Evolutionary conservation across 2,888 invertebrate genomes (phyloP).

Genomic region (Monoplex corrugatus): DNA sequence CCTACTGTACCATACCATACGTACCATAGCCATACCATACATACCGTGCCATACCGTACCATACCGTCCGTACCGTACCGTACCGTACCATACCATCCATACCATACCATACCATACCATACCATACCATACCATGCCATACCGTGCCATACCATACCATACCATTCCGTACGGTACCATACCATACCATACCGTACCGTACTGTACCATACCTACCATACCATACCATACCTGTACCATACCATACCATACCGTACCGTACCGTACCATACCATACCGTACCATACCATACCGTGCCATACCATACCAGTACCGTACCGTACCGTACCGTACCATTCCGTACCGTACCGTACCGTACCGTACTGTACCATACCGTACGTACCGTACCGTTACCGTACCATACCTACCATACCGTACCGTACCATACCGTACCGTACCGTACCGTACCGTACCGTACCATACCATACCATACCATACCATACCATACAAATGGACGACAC

Average conservation of each 20-base stretch:
- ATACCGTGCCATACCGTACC: slow-evolving; percentile 30
- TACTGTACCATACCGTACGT: too few relatives aligned
- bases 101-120: slow-evolving; percentile 31
- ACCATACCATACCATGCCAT: slow-evolving; percentile 28
- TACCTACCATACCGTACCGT: background rate
- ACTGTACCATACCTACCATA: slow-evolving; percentile 15
- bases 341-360: background rate
- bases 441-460: too few relatives aligned
- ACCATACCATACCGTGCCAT: slow-evolving; percentile 26
- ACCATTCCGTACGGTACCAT: slow-evolving; percentile 20
- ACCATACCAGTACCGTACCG: too few relatives aligned
- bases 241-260: slow-evolving; percentile 31
- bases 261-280: slow-evolving; percentile 22
- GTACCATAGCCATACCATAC: slow-evolving; percentile 19
- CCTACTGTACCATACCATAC: slow-evolving; percentile 29
- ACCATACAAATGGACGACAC: too few relatives aligned
- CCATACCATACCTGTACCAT: slow-evolving; percentile 31
- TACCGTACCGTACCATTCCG: too few relatives aligned
- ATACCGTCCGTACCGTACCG: slow-evolving; percentile 29
- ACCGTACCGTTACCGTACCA: too few relatives aligned
- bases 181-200: slow-evolving; percentile 32
- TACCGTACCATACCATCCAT: slow-evolving; percentile 22
- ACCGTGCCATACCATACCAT: slow-evolving; percentile 14
- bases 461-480: slow-evolving; percentile 22
- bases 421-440: too few relatives aligned